Conservation (phyloP, 2,888 invertebrate genomes). For the Zeuzera pyrina region DNA sequence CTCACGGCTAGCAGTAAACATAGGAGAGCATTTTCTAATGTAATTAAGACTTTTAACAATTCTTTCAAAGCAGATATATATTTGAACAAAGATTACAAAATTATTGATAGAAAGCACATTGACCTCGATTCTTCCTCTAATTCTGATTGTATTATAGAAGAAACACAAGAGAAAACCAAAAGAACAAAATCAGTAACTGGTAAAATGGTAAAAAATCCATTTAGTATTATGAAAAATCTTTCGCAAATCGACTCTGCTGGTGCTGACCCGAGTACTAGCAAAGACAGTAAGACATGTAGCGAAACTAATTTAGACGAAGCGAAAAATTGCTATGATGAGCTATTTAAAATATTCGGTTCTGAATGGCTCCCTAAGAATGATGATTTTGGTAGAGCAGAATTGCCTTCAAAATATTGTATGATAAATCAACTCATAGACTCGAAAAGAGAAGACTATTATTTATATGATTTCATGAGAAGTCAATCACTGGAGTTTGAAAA, state of each 20-base stretch:
- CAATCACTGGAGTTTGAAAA: conserved; percentile 26
- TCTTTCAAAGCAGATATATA: conserved; percentile 46
- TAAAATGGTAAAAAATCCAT: conserved; percentile 51
- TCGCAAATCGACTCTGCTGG: conserved; percentile 22
- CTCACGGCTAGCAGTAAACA: conserved; percentile 34
- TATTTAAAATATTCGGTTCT: conserved; percentile 25
- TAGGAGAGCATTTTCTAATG: conserved; percentile 42
- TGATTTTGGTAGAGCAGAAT: conserved; percentile 50
- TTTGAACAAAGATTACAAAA: conserved; percentile 32
- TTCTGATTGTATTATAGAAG: conserved; percentile 34
- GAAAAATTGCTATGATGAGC: conserved; percentile 19
- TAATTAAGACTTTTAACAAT: conserved; percentile 50
- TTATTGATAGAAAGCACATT: conserved; percentile 38
- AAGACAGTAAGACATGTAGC: conserved; percentile 4
- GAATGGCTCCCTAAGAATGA: conserved; percentile 40
- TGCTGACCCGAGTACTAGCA: conserved; percentile 1
- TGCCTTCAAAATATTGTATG: conserved; percentile 22
- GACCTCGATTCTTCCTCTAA: conserved; percentile 46
- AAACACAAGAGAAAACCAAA: conserved; percentile 12
- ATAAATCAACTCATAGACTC: conserved; percentile 23
- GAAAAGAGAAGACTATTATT: conserved; percentile 31
- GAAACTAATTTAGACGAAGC: conserved; percentile 5
- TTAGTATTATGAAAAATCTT: conserved; percentile 42
- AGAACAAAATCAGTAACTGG: too few relatives aligned
- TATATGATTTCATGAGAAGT: conserved; percentile 38